Percentiles rank a stretch among this genome's conserved stretches.
These are phyloP conservation scores for Maccullochella peelii DNA, from an alignment of 2,113 vertebrate genomes.

Conservation along the genomic window DNA sequence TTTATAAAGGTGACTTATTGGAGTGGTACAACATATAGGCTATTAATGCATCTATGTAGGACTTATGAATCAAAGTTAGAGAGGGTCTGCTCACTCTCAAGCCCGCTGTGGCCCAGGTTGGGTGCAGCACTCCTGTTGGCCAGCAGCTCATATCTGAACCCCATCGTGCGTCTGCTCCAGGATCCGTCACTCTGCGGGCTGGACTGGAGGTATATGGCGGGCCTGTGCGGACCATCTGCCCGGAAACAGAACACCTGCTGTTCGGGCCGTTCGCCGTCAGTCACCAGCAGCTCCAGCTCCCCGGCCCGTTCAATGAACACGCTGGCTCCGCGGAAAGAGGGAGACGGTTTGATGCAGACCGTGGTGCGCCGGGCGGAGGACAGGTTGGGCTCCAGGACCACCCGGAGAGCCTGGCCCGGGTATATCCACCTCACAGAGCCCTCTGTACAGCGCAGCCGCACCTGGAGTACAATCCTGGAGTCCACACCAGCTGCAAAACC, in stretches of 20 bases:
- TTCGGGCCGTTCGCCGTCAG: slow-evolving; percentile 53
- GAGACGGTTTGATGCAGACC: slow-evolving; percentile 83
- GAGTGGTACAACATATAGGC: background rate
- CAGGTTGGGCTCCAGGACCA: slow-evolving; percentile 85
- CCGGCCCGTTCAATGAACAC: slow-evolving; percentile 81
- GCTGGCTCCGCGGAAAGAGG: slow-evolving; percentile 79
- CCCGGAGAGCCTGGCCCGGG: slow-evolving; percentile 81
- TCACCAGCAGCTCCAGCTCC: slow-evolving; percentile 78
- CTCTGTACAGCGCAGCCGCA: slow-evolving; percentile 84
- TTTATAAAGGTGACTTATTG: no score
- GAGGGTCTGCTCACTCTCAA: slow-evolving; percentile 69
- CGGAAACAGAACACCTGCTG: slow-evolving; percentile 84
- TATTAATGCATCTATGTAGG: background rate
- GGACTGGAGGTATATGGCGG: slow-evolving; percentile 86
- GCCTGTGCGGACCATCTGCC: slow-evolving; percentile 52
- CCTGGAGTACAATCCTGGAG: slow-evolving; percentile 83
- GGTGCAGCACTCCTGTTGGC: slow-evolving; percentile 65
- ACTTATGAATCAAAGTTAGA: background rate
- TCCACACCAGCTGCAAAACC: slow-evolving; percentile 75
- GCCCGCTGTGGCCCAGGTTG: slow-evolving; percentile 46
- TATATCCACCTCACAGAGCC: slow-evolving; percentile 86
- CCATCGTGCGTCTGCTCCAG: slow-evolving; percentile 76
- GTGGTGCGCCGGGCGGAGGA: slow-evolving; percentile 62
- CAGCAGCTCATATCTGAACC: slow-evolving; percentile 87
- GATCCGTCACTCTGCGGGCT: slow-evolving; percentile 73